Conservation (phyloP, 2,113 vertebrate genomes). For the Lagopus leucura region DNA sequence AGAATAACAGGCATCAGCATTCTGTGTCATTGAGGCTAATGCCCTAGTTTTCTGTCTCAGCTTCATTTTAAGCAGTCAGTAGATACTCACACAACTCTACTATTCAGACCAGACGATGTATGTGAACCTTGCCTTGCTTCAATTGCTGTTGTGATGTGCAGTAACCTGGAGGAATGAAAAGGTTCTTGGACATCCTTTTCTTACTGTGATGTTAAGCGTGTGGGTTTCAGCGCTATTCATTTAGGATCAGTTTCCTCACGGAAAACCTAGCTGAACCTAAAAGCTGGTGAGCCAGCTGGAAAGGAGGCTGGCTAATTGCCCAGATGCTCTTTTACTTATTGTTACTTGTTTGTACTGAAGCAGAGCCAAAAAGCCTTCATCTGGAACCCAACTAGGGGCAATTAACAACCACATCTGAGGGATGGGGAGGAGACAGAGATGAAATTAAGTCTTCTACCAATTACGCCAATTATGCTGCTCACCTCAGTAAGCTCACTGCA, state of each 20-base stretch:
- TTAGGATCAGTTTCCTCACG: neutral
- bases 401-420: neutral
- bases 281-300: neutral
- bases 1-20: neutral
- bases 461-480: neutral
- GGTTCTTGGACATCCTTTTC: neutral
- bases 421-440: neutral
- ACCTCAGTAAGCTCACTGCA: neutral
- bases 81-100: neutral
- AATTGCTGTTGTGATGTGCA: neutral
- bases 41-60: neutral
- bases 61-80: neutral
- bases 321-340: neutral
- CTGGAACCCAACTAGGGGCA: neutral
- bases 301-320: neutral
- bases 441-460: neutral
- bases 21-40: neutral
- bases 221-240: neutral
- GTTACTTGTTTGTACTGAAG: accelerated
- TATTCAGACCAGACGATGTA: neutral
- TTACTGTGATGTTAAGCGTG: neutral
- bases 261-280: neutral
- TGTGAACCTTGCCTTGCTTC: neutral
- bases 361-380: neutral
- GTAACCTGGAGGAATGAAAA: neutral